These are phyloP conservation scores for Amphiprion clarkii DNA, from an alignment of 2,797 vertebrate genomes.

Conservation along the genomic window DNA sequence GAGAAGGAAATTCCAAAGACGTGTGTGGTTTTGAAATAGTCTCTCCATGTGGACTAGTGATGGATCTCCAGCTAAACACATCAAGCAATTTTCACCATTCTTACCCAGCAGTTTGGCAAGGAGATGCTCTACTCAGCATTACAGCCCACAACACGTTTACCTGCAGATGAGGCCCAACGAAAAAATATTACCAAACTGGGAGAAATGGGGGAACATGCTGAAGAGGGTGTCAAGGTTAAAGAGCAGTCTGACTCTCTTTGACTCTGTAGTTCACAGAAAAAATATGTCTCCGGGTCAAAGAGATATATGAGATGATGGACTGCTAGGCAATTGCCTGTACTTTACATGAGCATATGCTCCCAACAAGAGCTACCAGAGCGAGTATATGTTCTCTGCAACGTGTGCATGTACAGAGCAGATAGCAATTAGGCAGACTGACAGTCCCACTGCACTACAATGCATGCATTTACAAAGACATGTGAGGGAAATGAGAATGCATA, in stretches of 20 bases:
- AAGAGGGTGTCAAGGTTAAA: constrained; percentile 33
- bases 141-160: constrained; percentile 28
- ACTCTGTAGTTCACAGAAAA: constrained; percentile 19
- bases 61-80: constrained; percentile 29
- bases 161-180: constrained; percentile 29
- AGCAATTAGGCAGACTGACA: constrained; percentile 75
- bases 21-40: constrained; percentile 34
- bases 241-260: constrained; percentile 18
- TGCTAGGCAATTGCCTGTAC: constrained; percentile 45
- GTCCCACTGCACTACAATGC: constrained; percentile 57
- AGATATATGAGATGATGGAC: constrained; percentile 57
- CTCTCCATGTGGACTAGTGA: constrained; percentile 23
- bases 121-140: constrained; percentile 17
- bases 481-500: constrained; percentile 57
- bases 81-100: constrained; percentile 55
- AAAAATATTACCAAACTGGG: constrained; percentile 27
- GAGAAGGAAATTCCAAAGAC: constrained; percentile 42
- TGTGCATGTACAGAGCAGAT: constrained; percentile 63
- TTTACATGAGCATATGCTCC: constrained; percentile 69
- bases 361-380: constrained; percentile 68
- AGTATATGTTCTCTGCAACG: constrained; percentile 64
- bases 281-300: constrained; percentile 41
- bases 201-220: constrained; percentile 24
- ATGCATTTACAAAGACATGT: constrained; percentile 60
- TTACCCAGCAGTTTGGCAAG: constrained; percentile 34